Conservation (phyloP, 2,113 vertebrate species). For the Lipotes vexillifer region DNA sequence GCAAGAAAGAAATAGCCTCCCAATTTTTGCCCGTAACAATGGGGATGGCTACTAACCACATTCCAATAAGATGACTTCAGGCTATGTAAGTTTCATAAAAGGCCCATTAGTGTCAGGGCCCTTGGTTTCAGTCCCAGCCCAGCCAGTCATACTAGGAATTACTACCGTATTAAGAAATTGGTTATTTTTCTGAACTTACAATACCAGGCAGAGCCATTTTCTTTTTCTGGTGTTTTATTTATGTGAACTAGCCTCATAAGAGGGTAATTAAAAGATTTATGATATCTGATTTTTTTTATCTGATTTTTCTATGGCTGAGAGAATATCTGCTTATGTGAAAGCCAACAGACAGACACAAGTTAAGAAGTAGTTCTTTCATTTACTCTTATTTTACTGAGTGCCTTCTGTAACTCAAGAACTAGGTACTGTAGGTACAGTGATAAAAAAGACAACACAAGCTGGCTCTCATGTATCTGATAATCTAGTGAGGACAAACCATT, state of each 20-base stretch:
- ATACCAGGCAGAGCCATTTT: constrained; percentile 43
- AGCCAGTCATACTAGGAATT: constrained; percentile 29
- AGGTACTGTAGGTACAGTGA: background rate
- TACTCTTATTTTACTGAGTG: background rate
- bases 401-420: background rate
- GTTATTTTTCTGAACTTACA: constrained; percentile 49
- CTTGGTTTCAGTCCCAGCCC: constrained; percentile 14
- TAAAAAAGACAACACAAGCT: background rate
- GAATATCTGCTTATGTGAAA: background rate
- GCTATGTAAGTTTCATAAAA: background rate
- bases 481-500: background rate
- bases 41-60: background rate
- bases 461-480: background rate
- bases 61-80: constrained; percentile 48
- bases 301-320: background rate
- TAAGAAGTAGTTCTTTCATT: background rate
- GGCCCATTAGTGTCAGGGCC: constrained; percentile 31
- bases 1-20: background rate
- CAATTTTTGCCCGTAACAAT: constrained; percentile 17
- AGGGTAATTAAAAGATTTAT: constrained; percentile 26
- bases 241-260: constrained; percentile 22
- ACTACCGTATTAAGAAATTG: constrained; percentile 46
- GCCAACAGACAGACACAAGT: background rate
- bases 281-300: too few relatives aligned
- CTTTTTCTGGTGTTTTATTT: constrained; percentile 42